These are phyloP conservation scores for Ophraella communa DNA, from an alignment of 2,888 invertebrate genomes.

Conservation along the genomic window DNA sequence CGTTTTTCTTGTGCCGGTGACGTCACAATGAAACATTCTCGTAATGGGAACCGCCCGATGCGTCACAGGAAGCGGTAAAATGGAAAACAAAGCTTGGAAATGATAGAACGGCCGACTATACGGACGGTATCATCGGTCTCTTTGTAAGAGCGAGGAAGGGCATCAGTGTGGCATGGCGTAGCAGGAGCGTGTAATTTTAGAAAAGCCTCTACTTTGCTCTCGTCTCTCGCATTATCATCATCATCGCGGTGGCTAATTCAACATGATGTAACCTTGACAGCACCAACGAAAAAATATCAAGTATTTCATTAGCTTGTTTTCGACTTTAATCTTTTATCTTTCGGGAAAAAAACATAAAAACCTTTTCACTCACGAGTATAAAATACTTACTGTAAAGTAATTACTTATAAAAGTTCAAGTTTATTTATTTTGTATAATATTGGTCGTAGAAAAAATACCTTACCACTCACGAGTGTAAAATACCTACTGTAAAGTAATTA, in stretches of 20 bases:
- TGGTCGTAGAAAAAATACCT: too few species aligned
- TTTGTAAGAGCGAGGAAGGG: constrained; percentile 14
- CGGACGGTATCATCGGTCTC: constrained; percentile 18
- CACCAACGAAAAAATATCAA: too few species aligned
- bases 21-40: constrained; percentile 48
- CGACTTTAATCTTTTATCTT: too few species aligned
- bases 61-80: constrained; percentile 48
- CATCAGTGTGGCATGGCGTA: constrained; percentile 16
- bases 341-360: too few species aligned
- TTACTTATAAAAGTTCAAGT: too few species aligned
- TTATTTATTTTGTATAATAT: too few species aligned
- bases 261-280: constrained; percentile 2
- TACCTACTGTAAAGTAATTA: too few species aligned
- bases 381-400: too few species aligned
- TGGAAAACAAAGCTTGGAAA: neutral
- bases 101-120: constrained; percentile 1
- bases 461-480: too few species aligned
- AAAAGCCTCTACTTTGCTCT: too few species aligned
- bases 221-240: constrained; percentile 5
- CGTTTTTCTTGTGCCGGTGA: constrained; percentile 45
- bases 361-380: too few species aligned
- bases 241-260: neutral
- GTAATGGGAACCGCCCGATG: constrained; percentile 45
- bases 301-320: too few species aligned
- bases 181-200: constrained; percentile 20